Evolutionary conservation across 2,888 invertebrate genomes (phyloP).

Genomic region (Mythimna vitellina): DNA sequence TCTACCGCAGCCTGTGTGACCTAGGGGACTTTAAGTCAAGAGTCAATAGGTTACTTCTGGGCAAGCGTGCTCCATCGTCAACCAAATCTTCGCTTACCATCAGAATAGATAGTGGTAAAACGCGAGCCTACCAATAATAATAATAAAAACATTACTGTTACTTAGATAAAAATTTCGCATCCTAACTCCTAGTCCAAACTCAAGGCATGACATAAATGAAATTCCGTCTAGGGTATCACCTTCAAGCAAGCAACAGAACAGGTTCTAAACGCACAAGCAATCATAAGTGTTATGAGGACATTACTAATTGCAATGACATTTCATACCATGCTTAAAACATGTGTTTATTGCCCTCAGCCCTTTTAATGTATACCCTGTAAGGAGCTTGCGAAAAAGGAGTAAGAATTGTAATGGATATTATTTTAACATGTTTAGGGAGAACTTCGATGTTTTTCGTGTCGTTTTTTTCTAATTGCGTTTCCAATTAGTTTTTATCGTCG

Average conservation of each 20-base stretch:
- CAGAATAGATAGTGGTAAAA: no score
- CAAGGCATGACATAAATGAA: conserved; percentile 59
- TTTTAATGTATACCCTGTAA: conserved; percentile 24
- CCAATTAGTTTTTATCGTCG: background rate
- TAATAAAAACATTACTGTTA: no score
- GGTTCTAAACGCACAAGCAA: conserved; percentile 75
- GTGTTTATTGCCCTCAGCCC: conserved; percentile 34
- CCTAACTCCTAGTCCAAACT: conserved; percentile 30
- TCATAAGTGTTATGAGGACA: conserved; percentile 75
- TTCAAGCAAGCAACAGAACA: conserved; percentile 74
- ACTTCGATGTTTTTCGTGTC: background rate
- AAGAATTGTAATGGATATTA: background rate
- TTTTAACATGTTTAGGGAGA: conserved; percentile 6
- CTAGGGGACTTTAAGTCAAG: no score
- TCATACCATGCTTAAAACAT: conserved; percentile 52
- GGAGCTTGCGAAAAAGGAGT: conserved; percentile 12
- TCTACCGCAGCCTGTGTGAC: no score
- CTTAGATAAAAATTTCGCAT: background rate
- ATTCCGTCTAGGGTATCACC: conserved; percentile 73
- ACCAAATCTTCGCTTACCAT: no score
- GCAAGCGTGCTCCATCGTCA: no score
- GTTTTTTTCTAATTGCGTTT: background rate
- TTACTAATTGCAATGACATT: conserved; percentile 75
- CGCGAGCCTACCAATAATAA: no score
- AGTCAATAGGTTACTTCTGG: no score